A percentile compares a stretch with the other conserved stretches of the same genome.
phyloP scores from a whole-genome alignment of 2,113 vertebrate genomes.

The Xerus inauris region DNA sequence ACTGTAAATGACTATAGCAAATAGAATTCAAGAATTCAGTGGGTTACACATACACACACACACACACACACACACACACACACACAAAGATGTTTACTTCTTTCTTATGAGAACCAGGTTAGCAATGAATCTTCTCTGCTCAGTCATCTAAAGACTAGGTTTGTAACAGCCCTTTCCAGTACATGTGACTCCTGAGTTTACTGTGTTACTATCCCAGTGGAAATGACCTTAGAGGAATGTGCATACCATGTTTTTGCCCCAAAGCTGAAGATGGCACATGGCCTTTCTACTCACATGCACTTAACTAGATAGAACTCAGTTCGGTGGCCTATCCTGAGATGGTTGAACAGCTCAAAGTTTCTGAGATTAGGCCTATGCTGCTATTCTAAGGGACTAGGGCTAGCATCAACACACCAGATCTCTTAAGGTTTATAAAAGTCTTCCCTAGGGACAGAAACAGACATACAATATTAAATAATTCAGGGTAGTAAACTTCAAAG shows the following conservation, averaged over 20 bases:
- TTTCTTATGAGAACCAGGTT: background rate
- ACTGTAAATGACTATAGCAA: background rate
- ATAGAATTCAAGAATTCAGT: background rate
- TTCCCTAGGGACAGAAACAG: background rate
- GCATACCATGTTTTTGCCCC: background rate
- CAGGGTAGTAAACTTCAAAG: background rate
- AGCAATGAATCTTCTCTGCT: background rate
- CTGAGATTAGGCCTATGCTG: background rate
- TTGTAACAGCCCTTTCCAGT: background rate
- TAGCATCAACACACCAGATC: background rate
- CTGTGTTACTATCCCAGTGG: background rate
- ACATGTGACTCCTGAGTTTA: background rate
- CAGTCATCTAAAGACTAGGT: background rate
- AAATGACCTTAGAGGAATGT: background rate
- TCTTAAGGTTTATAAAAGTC: background rate
- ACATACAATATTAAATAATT: background rate
- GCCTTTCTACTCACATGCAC: background rate
- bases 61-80: no score
- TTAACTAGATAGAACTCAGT: background rate
- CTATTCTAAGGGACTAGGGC: background rate
- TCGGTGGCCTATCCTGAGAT: background rate
- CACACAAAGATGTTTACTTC: background rate
- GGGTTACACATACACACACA: no score
- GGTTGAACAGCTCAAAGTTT: background rate
- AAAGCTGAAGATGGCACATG: background rate